Conservation (phyloP, 1,140 invertebrate species). For the Eriocheir sinensis region DNA sequence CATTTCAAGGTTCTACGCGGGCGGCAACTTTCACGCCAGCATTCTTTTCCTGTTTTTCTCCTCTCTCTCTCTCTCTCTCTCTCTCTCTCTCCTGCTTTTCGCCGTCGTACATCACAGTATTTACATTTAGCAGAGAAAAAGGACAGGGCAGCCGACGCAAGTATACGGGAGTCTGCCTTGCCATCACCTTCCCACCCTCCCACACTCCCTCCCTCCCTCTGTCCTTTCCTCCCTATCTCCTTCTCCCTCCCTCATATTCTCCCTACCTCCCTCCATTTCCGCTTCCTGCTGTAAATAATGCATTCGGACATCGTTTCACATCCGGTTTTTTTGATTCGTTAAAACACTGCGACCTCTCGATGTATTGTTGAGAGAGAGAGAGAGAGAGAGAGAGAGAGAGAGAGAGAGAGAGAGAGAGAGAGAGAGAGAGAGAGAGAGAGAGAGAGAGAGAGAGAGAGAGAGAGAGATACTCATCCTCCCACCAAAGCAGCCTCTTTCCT, state of each 20-base stretch:
- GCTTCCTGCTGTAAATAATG: background rate
- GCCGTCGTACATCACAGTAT: background rate
- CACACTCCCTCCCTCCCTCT: conserved; percentile 31
- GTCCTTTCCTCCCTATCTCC: background rate
- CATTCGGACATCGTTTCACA: background rate
- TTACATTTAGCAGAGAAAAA: background rate
- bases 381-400: background rate
- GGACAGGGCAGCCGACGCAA: too few species aligned
- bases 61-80: background rate
- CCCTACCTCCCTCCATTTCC: background rate
- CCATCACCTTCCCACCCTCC: background rate
- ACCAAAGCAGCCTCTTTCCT: too few species aligned
- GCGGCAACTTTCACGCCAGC: too few species aligned
- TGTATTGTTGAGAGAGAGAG: background rate
- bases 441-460: background rate
- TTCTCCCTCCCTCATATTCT: background rate
- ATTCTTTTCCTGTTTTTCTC: too few species aligned
- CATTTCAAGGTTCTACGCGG: background rate
- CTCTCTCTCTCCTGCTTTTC: background rate
- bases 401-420: conserved; percentile 56
- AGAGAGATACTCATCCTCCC: background rate
- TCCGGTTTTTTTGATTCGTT: background rate
- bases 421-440: conserved; percentile 51
- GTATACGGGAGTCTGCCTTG: too few species aligned
- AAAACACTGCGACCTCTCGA: background rate